Conservation (phyloP, 2,797 vertebrate genomes). For the Pseudomugil tenellus region DNA sequence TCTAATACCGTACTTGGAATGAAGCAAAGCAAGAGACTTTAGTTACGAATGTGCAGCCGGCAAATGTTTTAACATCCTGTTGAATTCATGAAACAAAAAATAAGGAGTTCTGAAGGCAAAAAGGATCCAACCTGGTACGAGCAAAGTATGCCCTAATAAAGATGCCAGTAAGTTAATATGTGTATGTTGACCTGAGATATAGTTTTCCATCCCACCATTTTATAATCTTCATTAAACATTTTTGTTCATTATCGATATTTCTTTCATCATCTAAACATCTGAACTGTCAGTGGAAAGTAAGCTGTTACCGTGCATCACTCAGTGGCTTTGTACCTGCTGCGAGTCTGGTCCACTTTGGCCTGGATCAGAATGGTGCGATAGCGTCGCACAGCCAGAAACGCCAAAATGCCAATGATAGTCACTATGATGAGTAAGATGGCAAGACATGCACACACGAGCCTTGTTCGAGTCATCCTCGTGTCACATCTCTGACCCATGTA, state of each 20-base stretch:
- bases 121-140: no score
- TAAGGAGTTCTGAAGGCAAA: no score
- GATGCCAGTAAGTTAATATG: neutral
- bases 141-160: no score
- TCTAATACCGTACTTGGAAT: no score
- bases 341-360: conserved; percentile 89
- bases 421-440: conserved; percentile 79
- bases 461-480: conserved; percentile 83
- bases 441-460: conserved; percentile 82
- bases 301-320: conserved; percentile 1
- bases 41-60: conserved; percentile 47
- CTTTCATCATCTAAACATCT: neutral
- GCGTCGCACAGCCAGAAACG: conserved; percentile 81
- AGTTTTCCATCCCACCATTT: neutral
- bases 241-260: neutral
- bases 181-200: neutral
- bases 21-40: no score
- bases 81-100: no score
- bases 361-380: conserved; percentile 87
- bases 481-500: conserved; percentile 89
- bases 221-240: conserved; percentile 1
- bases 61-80: no score
- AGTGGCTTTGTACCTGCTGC: conserved; percentile 85
- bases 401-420: conserved; percentile 74
- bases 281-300: neutral